These are phyloP conservation scores for Istiophorus platypterus DNA, from an alignment of 2,113 vertebrate genomes.

Conservation along the genomic window DNA sequence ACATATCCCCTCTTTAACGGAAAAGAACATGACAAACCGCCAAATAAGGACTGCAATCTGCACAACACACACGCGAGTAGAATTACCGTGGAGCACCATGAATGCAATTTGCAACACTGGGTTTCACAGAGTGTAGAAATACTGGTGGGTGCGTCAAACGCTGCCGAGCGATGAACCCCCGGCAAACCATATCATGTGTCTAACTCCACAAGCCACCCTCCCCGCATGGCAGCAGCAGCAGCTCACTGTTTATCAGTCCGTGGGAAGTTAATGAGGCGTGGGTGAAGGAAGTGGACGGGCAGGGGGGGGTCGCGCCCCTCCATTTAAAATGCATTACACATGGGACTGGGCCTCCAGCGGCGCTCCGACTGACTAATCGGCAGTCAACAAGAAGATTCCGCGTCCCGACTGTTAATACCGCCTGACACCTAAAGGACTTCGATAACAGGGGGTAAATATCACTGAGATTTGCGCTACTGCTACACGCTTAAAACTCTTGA, in stretches of 20 bases:
- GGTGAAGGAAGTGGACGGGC: neutral
- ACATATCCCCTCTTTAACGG: neutral
- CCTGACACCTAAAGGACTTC: conserved; percentile 24
- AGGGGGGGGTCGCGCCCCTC: conserved; percentile 44
- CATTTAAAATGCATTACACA: conserved; percentile 73
- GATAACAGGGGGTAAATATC: conserved; percentile 8
- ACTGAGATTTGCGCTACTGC: neutral
- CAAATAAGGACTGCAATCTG: neutral
- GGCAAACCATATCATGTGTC: conserved; percentile 40
- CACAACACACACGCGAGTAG: neutral
- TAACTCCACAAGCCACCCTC: conserved; percentile 33
- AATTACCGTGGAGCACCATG: neutral
- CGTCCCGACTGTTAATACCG: conserved; percentile 20
- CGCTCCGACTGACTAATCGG: conserved; percentile 37
- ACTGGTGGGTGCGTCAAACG: conserved; percentile 28
- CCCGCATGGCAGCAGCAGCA: conserved; percentile 35
- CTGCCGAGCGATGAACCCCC: conserved; percentile 10
- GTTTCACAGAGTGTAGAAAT: conserved; percentile 18
- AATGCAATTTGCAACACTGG: neutral
- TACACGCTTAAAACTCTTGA: conserved; percentile 13
- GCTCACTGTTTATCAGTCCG: conserved; percentile 73
- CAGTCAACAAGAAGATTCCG: conserved; percentile 23
- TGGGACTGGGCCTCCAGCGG: conserved; percentile 27
- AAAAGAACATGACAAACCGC: neutral
- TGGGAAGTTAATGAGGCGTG: conserved; percentile 72